Base-by-base conservation (phyloP, 2,888 invertebrate species). In the Pachycephus smyrnensis region DNA sequence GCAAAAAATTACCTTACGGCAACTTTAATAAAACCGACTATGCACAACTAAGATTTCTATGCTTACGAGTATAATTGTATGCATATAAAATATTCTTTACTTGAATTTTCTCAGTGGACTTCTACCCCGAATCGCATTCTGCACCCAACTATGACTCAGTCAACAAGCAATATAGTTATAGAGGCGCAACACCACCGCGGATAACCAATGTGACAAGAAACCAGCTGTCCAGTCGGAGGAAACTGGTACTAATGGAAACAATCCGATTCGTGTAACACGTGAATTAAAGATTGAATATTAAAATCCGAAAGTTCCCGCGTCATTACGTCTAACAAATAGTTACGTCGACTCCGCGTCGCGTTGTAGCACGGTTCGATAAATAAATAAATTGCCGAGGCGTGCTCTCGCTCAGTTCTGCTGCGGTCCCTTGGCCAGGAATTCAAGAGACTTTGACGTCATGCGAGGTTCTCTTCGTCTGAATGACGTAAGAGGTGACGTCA, bases 401-500 rank as follows among this genome's bases (percentile, higher is more conserved):
- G 55, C 9, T 55, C 55, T 55, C 23, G 23, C 9, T 9, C 55
- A 55, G 55, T 9, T 6, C 9, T 55, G 9, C 55, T 23, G 9
- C 55, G 55, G 23, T 55, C 55, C 23, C 55, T 55, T 9, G 23
- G 55, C 55, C 55, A 55, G 15, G 55, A 55, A 55, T 55, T 55
- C 55, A 55, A 55, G 23, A 55, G 55, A 23, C 55, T 55, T 55
- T 55, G 55, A 55, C 55, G 55, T 55, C 55, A 55, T 6, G 55
- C 55, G 23, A 55, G 23, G 55, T 71, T 71, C 71, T 83, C 85
- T 81, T 82, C 71, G 76, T 86, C 81, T 82, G 82, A 82, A 55
- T 84, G 86, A 86, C 88, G 87, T 84, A 83, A 86, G 75, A 37
- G 75, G 79, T 87, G 87, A 87, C 87, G 86, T 86, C 82, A 82